Base-by-base conservation (phyloP, 2,888 invertebrate genomes). In the Apamea anceps region DNA sequence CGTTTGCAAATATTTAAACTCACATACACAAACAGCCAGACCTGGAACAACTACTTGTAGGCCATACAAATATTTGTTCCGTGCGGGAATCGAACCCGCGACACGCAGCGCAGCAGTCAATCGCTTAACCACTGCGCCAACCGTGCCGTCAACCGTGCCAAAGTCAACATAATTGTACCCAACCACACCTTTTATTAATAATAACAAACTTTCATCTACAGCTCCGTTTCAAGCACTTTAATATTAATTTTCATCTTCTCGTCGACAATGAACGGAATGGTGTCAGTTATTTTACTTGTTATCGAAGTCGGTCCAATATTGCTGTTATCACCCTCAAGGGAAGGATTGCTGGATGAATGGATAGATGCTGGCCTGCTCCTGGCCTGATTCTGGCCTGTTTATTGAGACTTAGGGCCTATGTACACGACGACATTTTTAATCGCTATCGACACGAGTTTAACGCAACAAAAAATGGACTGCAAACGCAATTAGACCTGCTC, bases 331-430 rank as follows among this genome's bases (percentile, higher is more conserved):
- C 10, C n/a, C 57, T 15, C 4, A 15, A 51, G 32, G 54, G n/a
- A 71, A 71, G 71, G 63, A 71, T 86, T 86, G 72, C 18, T 60
- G n/a, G 72, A 37, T 48, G 37, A 60, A 25, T 70, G 54, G 63
- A 62, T 70, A 48, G 63, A 62, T 48, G 37, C 70, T 70, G 63
- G 28, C 82, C 75, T 85, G 67, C 60, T 87, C 85, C 45, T 87
- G 85, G 71, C 80, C 85, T 75, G 57, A 15, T 75, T 87, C 45
- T 87, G 85, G 71, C 80, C 85, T 75, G 57, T 21, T 75, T 87
- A 84, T 21, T 25, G n/a, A n/a, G 18, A 62, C 37, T 71, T n/a
- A 42, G 12, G 18, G 32, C 18, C 4, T 37, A 21, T 45, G 3
- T 21, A 60, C 45, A 60, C n/a, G n/a, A 78, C 1, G 8, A 45